These are phyloP conservation scores for Bombyx mori DNA, from an alignment of 1,140 invertebrate species.

Conservation along the genomic window ASM3026992v2 NC_085133.1:9024501-9025000, in stretches of 20 bases:
- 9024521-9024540: too few species aligned
- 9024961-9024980: too few species aligned
- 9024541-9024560: too few species aligned
- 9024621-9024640: too few species aligned
- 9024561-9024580: too few species aligned
- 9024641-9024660: too few species aligned
- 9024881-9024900: conserved; percentile 88
- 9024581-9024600: too few species aligned
- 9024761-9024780: conserved; percentile 94
- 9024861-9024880: conserved; percentile 95
- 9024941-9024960: background rate
- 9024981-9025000: too few species aligned
- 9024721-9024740: background rate
- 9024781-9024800: conserved; percentile 96
- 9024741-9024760: conserved; percentile 84
- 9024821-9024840: conserved; percentile 93
- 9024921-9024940: conserved; percentile 85
- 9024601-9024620: too few species aligned
- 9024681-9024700: background rate
- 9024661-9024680: too few species aligned
- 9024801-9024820: conserved; percentile 92
- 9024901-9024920: conserved; percentile 95
- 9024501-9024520: too few species aligned
- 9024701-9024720: background rate
- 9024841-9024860: conserved; percentile 90